phyloP scores from a whole-genome alignment of 2,797 vertebrate genomes.

The Odontamblyopus rebecca region DNA sequence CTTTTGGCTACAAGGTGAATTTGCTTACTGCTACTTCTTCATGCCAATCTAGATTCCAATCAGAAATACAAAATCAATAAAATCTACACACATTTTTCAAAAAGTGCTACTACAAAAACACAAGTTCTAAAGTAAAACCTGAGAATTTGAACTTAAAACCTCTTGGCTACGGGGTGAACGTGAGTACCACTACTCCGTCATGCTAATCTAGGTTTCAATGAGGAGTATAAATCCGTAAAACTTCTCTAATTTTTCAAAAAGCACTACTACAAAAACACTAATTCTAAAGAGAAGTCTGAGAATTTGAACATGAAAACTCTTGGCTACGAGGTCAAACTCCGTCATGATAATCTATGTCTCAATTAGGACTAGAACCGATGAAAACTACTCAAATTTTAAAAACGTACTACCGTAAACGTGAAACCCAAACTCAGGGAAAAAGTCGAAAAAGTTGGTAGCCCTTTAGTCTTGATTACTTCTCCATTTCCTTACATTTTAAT shows the following conservation, averaged over 20 bases:
- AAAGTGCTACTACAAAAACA: conserved; percentile 24
- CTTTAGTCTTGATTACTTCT: conserved; percentile 22
- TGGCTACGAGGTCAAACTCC: background rate
- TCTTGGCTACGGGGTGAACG: background rate
- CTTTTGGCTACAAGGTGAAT: background rate
- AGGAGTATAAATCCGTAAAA: no score
- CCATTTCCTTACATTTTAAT: conserved; percentile 69
- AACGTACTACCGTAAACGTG: background rate
- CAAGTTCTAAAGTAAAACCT: no score
- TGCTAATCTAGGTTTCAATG: background rate
- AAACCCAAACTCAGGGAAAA: conserved; percentile 74
- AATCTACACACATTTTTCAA: background rate
- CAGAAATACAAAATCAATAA: background rate
- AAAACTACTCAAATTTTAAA: background rate
- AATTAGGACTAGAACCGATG: background rate
- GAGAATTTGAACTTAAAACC: background rate
- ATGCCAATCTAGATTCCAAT: background rate
- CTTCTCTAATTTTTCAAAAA: background rate
- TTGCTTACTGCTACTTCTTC: background rate
- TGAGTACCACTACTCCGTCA: background rate
- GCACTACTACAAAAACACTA: conserved; percentile 27
- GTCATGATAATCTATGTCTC: background rate
- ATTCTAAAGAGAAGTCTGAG: no score
- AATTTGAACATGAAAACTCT: background rate
- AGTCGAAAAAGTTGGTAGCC: conserved; percentile 70